Conservation (phyloP, 2,113 vertebrate genomes). For the Mirounga angustirostris region DNA sequence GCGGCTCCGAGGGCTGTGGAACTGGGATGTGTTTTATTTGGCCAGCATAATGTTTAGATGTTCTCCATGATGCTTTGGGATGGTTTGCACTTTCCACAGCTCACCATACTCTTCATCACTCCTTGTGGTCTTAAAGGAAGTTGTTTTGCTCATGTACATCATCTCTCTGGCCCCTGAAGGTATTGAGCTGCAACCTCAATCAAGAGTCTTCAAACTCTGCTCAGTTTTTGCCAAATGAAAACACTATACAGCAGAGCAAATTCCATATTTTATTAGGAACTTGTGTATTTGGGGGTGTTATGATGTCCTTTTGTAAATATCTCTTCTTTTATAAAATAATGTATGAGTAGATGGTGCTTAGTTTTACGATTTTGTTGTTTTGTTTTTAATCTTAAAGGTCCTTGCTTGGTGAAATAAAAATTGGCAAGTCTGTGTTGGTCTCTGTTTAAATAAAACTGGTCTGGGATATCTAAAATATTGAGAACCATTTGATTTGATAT, state of each 20-base stretch:
- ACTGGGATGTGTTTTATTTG: neutral
- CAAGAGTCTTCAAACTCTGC: slow-evolving; percentile 35
- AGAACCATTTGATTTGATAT: neutral
- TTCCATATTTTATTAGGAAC: neutral
- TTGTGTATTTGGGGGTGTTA: neutral
- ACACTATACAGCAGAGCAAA: neutral
- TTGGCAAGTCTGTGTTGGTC: neutral
- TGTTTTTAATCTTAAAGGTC: slow-evolving; percentile 33
- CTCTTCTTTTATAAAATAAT: neutral
- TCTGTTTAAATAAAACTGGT: neutral
- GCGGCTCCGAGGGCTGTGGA: neutral
- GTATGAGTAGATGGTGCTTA: neutral
- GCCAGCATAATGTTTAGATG: neutral
- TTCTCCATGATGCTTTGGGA: neutral
- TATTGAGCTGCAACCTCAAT: neutral
- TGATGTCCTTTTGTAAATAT: neutral
- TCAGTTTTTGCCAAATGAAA: neutral
- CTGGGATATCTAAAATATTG: slow-evolving; percentile 8
- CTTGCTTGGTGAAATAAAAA: slow-evolving; percentile 23
- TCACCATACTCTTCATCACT: neutral
- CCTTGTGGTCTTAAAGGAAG: neutral
- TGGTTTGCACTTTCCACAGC: neutral
- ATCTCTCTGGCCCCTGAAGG: neutral
- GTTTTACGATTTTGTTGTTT: slow-evolving; percentile 28
- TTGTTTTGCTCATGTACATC: neutral